Percentiles rank a stretch among this genome's conserved stretches.
These are phyloP conservation scores for Macaria notata DNA, from an alignment of 2,888 invertebrate genomes.

Conservation along the genomic window DNA sequence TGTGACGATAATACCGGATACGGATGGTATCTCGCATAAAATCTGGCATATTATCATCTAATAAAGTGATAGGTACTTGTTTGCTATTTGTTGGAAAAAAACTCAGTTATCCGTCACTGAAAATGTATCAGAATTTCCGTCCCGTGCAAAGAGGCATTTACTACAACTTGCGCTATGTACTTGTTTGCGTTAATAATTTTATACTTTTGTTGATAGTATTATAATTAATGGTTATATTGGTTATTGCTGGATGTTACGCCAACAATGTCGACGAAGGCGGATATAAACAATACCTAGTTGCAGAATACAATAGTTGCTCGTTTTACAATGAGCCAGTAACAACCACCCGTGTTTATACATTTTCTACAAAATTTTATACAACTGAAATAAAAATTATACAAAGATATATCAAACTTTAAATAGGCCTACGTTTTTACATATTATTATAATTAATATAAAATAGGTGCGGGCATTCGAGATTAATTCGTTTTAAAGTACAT, in stretches of 20 bases:
- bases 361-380: conserved; percentile 53
- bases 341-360: conserved; percentile 52
- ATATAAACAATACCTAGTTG: conserved; percentile 20
- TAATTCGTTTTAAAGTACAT: conserved; percentile 23
- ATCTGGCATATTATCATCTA: too few relatives aligned
- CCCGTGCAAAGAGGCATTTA: conserved; percentile 43
- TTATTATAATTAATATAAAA: conserved; percentile 17
- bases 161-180: conserved; percentile 45
- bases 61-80: too few relatives aligned
- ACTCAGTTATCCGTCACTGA: too few relatives aligned
- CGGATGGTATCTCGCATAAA: too few relatives aligned
- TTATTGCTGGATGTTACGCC: conserved; percentile 40
- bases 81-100: too few relatives aligned
- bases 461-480: conserved; percentile 41
- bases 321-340: conserved; percentile 33
- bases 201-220: conserved; percentile 56
- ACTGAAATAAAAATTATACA: conserved; percentile 37
- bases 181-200: conserved; percentile 63
- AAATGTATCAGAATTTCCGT: too few relatives aligned
- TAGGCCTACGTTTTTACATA: conserved; percentile 44
- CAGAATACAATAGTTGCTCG: conserved; percentile 27
- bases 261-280: conserved; percentile 1
- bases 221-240: too few relatives aligned
- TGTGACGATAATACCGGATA: too few relatives aligned
- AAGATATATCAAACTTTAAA: conserved; percentile 22